Conservation (phyloP, 2,797 vertebrate genomes). For the Clarias fuscus region DNA sequence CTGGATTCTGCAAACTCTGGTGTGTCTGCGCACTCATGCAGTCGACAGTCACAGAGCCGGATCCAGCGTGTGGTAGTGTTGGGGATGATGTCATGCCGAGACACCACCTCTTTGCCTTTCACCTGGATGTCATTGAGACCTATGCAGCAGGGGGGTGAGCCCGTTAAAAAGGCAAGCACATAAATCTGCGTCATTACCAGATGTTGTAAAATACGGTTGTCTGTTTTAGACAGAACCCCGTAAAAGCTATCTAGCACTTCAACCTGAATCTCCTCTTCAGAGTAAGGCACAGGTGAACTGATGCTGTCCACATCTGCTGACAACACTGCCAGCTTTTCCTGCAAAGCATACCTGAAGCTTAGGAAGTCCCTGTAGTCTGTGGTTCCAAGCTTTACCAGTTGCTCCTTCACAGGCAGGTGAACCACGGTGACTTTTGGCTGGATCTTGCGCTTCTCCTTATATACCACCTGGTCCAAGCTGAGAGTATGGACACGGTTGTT, state of each 20-base stretch:
- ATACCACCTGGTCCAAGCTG: slow-evolving; percentile 80
- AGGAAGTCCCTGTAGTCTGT: slow-evolving; percentile 82
- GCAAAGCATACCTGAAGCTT: slow-evolving; percentile 78
- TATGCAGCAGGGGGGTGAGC: slow-evolving; percentile 78
- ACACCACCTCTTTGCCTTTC: slow-evolving; percentile 87
- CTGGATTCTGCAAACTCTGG: slow-evolving; percentile 73
- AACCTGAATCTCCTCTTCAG: slow-evolving; percentile 84
- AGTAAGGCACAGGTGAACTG: slow-evolving; percentile 75
- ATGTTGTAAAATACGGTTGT: slow-evolving; percentile 76
- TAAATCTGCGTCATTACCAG: slow-evolving; percentile 78
- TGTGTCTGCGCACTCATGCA: slow-evolving; percentile 79
- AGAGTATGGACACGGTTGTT: slow-evolving; percentile 84
- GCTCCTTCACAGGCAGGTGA: slow-evolving; percentile 79
- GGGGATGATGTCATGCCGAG: slow-evolving; percentile 86
- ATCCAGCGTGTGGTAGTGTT: slow-evolving; percentile 88
- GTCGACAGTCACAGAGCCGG: slow-evolving; percentile 75
- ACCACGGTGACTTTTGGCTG: slow-evolving; percentile 81
- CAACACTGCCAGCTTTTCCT: slow-evolving; percentile 76
- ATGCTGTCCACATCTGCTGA: slow-evolving; percentile 71
- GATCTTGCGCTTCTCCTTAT: slow-evolving; percentile 86
- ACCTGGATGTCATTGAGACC: slow-evolving; percentile 85
- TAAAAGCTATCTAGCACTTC: slow-evolving; percentile 84
- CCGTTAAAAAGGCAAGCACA: slow-evolving; percentile 82
- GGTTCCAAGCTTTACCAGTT: slow-evolving; percentile 85
- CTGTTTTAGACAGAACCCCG: slow-evolving; percentile 77